phyloP scores from a whole-genome alignment of 2,888 invertebrate species.

The Orthosia incerta region DNA sequence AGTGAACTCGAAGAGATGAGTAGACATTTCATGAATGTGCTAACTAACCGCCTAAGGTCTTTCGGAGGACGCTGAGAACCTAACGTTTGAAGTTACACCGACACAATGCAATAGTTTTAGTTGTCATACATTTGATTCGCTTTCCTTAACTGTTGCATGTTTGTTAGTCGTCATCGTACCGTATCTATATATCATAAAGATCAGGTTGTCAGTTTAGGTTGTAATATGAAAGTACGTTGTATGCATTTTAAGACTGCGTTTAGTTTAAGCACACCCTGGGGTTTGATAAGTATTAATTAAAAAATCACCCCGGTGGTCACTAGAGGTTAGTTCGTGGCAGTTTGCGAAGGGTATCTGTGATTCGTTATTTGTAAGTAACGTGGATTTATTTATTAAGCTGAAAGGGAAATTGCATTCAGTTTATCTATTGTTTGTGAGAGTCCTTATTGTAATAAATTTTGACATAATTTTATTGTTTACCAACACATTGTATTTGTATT shows the following conservation, averaged over 20 bases:
- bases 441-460: constrained; percentile 59
- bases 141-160: constrained; percentile 82
- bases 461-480: constrained; percentile 52
- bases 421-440: constrained; percentile 66
- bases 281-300: constrained; percentile 66
- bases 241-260: constrained; percentile 88
- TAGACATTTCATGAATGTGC: constrained; percentile 80
- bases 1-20: constrained; percentile 83
- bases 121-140: constrained; percentile 74
- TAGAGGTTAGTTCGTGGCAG: constrained; percentile 75
- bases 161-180: constrained; percentile 69
- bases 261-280: constrained; percentile 79
- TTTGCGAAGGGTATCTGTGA: constrained; percentile 88
- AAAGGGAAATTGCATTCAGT: constrained; percentile 67
- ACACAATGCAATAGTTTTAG: constrained; percentile 76
- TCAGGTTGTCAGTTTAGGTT: constrained; percentile 79
- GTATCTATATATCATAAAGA: constrained; percentile 60
- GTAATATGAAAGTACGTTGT: constrained; percentile 79
- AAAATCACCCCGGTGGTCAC: constrained; percentile 57
- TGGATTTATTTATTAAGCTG: constrained; percentile 81
- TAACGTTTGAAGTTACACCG: constrained; percentile 70
- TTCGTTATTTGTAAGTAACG: constrained; percentile 85
- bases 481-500: constrained; percentile 44
- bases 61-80: constrained; percentile 70
- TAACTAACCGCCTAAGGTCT: constrained; percentile 79